Conservation (phyloP, 2,797 vertebrate genomes). For the Thunnus albacares region DNA sequence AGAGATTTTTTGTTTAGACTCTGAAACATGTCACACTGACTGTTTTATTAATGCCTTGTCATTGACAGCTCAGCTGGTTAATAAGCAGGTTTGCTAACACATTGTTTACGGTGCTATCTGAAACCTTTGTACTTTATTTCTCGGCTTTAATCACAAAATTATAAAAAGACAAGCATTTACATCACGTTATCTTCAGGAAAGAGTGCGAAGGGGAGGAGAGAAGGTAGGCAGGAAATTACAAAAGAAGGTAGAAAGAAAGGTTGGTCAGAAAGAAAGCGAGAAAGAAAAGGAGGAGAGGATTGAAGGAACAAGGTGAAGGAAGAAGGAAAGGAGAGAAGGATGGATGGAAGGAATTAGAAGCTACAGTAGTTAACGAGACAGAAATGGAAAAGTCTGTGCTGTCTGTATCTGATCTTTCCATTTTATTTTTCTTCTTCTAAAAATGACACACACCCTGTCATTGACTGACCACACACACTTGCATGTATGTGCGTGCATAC, state of each 20-base stretch:
- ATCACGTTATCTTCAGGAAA: too few relatives aligned
- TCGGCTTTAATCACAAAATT: too few relatives aligned
- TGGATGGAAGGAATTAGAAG: constrained; percentile 1
- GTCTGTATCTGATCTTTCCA: constrained; percentile 62
- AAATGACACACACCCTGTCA: constrained; percentile 74
- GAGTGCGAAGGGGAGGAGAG: too few relatives aligned
- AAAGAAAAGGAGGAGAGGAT: not conserved
- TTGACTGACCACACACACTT: constrained; percentile 74
- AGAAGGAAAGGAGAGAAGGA: not conserved
- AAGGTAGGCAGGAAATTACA: not conserved
- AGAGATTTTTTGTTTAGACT: too few relatives aligned
- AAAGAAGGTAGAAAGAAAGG: not conserved
- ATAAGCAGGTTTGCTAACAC: not conserved
- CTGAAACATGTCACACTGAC: not conserved
- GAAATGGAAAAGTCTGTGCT: constrained; percentile 58
- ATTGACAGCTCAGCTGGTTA: not conserved
- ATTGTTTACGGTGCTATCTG: not conserved
- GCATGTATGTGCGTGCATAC: not conserved
- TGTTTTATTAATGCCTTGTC: not conserved
- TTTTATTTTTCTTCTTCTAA: constrained; percentile 74
- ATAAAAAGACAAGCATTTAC: too few relatives aligned
- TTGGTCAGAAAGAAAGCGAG: not conserved
- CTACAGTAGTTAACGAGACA: constrained; percentile 25
- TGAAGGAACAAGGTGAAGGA: not conserved
- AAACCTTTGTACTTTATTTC: not conserved